Base-by-base conservation (phyloP, 1,140 invertebrate genomes). In the Megalopta genalis region DNA sequence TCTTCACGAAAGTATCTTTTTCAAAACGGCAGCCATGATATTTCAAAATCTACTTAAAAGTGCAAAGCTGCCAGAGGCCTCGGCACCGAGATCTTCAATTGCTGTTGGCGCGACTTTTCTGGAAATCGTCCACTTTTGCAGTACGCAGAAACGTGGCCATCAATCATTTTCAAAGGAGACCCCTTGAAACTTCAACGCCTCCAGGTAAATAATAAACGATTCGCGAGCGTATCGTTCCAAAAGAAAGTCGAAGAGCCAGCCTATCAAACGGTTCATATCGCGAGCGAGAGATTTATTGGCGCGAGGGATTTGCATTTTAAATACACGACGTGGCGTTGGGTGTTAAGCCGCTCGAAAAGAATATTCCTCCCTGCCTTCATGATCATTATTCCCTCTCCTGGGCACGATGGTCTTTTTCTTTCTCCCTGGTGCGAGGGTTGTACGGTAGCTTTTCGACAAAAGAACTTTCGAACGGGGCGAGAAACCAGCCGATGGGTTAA, bases 221-320 rank as follows among this genome's bases (percentile, higher is more conserved):
- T 54, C 54, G 64, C 73, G 59, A 52, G 63, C 25, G 64, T 16
- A 66, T 71, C 7, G 37, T 23, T 10, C 10, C 21, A 86, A 85
- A 67, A 79, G 10, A n/a, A 46, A 66, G 7, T 8, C 52, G 32
- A 59, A 23, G 42, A 18, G 54, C 42, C 37, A 62, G 10, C 65
- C 49, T 57, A 16, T 65, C 46, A 67, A 64, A 67, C 68, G 66
- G 75, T 83, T 90, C 80, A 46, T 83, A 77, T 82, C 84, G 78
- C 86, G 84, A 82, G 82, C 77, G 65, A 86, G 76, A 91, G 89
- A 91, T 90, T 91, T 91, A 91, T 89, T 88, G 85, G 80, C 82
- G 74, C 83, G 82, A 39, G 49, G 84, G 86, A 91, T 91, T 91
- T 90, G 89, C 90, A 91, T 91, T 91, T 91, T 91, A 90, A 90